These are phyloP conservation scores for Chauna torquata DNA, from an alignment of 2,113 vertebrate genomes.

Conservation along the genomic window DNA sequence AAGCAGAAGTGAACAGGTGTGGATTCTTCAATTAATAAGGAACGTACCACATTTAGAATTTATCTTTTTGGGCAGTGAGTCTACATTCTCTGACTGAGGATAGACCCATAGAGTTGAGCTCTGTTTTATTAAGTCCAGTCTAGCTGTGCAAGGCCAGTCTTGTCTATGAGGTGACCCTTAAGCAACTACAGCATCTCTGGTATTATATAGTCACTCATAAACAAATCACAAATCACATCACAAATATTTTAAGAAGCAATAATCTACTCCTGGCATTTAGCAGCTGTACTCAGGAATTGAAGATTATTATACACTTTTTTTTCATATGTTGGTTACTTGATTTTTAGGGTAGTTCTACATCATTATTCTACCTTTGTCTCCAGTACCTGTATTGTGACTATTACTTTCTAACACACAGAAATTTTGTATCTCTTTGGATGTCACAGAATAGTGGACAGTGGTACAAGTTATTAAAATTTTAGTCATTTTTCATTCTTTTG, in stretches of 20 bases:
- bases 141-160: background rate
- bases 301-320: background rate
- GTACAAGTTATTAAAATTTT: background rate
- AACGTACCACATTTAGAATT: background rate
- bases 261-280: background rate
- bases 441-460: background rate
- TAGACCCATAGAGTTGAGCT: background rate
- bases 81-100: background rate
- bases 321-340: rapidly evolving
- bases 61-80: background rate
- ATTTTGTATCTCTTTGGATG: background rate
- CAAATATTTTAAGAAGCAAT: background rate
- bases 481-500: background rate
- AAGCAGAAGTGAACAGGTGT: background rate
- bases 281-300: background rate
- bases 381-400: background rate
- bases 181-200: background rate
- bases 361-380: background rate
- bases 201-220: background rate
- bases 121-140: background rate
- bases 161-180: background rate
- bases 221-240: background rate
- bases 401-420: background rate
- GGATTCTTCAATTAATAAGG: background rate
- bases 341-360: background rate